Evolutionary conservation across 2,888 invertebrate species (phyloP).

Genomic region (Eupithecia abbreviata): DNA sequence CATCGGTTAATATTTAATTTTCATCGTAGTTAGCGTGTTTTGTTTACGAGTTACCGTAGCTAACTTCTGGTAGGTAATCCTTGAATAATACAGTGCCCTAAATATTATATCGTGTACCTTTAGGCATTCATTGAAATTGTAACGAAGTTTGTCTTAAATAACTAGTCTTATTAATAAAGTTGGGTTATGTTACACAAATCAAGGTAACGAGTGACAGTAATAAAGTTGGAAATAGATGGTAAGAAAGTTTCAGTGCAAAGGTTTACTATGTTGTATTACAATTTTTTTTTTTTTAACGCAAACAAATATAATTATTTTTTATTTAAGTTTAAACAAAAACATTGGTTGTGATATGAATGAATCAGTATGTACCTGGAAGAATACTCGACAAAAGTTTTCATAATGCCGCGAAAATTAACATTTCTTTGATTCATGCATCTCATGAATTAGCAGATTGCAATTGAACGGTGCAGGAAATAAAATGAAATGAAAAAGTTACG

Average conservation of each 20-base stretch:
- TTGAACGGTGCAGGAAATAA: not conserved
- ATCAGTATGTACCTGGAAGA: not conserved
- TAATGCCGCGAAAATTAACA: not conserved
- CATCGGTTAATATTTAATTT: slow-evolving; percentile 39
- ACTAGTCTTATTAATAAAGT: not conserved
- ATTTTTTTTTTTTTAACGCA: not conserved
- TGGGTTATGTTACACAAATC: not conserved
- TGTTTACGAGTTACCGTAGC: slow-evolving; percentile 37
- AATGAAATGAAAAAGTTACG: not conserved
- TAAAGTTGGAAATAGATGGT: not conserved
- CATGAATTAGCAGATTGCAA: not conserved
- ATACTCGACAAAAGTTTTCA: not conserved
- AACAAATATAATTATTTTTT: not conserved
- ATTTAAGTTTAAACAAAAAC: not conserved
- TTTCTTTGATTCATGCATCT: not conserved
- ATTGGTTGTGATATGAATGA: not conserved
- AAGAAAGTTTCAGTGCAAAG: not conserved
- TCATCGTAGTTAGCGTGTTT: slow-evolving; percentile 39
- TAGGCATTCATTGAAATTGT: slow-evolving; percentile 7
- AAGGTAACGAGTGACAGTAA: not conserved
- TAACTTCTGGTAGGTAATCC: slow-evolving; percentile 32
- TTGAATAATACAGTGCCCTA: slow-evolving; percentile 30
- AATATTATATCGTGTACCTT: slow-evolving; percentile 29
- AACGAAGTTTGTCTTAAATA: not conserved
- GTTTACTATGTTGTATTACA: not conserved